phyloP scores from a whole-genome alignment of 2,113 vertebrate genomes.

The Dascyllus trimaculatus region DNA sequence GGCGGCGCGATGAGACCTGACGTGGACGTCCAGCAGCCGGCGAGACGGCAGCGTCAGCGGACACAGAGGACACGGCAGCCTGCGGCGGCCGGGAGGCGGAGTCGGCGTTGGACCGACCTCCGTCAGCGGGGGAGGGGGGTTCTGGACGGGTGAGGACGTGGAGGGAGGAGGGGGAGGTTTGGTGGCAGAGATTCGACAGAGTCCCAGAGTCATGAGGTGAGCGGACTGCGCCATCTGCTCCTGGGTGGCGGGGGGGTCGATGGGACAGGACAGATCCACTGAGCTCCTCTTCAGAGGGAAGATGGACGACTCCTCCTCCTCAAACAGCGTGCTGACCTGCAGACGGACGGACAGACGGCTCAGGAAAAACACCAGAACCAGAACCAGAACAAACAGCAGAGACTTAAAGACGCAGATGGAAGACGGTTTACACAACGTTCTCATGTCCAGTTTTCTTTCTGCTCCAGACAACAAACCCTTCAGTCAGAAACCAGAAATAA shows the following conservation, averaged over 20 bases:
- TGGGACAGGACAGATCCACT: conserved; percentile 51
- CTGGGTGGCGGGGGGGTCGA: conserved; percentile 57
- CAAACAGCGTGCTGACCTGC: conserved; percentile 83
- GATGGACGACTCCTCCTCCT: conserved; percentile 61
- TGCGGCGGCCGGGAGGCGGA: background rate
- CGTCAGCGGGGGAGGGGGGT: conserved; percentile 7
- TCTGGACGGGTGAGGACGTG: background rate
- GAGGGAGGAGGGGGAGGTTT: conserved; percentile 37
- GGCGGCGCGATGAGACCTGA: conserved; percentile 12
- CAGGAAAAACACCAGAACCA: too few species aligned
- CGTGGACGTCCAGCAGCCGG: conserved; percentile 55
- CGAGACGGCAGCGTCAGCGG: conserved; percentile 37
- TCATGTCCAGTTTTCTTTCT: too few species aligned
- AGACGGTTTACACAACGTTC: too few species aligned
- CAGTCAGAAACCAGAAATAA: too few species aligned
- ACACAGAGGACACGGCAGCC: conserved; percentile 58
- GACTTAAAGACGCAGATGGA: too few species aligned
- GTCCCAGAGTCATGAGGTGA: conserved; percentile 80
- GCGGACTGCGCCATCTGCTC: conserved; percentile 79
- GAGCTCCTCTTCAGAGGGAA: conserved; percentile 73
- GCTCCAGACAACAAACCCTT: too few species aligned
- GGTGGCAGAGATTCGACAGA: conserved; percentile 72
- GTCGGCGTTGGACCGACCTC: background rate
- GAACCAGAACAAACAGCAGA: too few species aligned
- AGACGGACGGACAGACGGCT: background rate